These are phyloP conservation scores for Halcyon chelicuti DNA, from an alignment of 2,797 vertebrate genomes.

Conservation along the genomic window DNA sequence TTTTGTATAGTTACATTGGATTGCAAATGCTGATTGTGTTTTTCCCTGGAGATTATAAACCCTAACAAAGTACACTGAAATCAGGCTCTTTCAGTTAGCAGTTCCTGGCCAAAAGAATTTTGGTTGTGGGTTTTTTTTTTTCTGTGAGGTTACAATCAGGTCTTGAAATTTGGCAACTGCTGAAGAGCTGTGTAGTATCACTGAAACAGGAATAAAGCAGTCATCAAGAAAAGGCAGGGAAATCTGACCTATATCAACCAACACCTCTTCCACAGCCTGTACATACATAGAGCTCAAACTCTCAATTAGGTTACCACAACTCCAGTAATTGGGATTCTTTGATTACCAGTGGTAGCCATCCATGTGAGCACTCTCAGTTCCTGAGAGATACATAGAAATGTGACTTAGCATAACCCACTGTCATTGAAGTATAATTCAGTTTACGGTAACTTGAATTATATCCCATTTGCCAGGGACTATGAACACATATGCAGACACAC, in stretches of 20 bases:
- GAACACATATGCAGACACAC: background rate
- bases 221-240: background rate
- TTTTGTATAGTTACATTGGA: background rate
- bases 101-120: background rate
- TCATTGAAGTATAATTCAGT: background rate
- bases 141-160: background rate
- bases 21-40: slow-evolving; percentile 27
- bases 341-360: background rate
- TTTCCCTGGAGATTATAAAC: slow-evolving; percentile 26
- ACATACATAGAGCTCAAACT: background rate
- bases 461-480: background rate
- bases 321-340: background rate
- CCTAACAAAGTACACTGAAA: slow-evolving; percentile 5
- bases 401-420: background rate
- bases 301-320: background rate
- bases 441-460: background rate
- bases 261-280: background rate
- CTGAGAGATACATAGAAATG: background rate
- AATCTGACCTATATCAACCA: background rate
- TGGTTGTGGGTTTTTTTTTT: background rate
- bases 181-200: slow-evolving; percentile 14
- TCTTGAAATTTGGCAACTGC: slow-evolving; percentile 15
- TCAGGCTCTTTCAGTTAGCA: background rate
- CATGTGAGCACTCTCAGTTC: background rate
- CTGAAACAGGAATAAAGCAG: slow-evolving; percentile 7